A percentile compares a stretch with the other conserved stretches of the same genome.
Conservation (phyloP, 1,140 invertebrate species). For the Psilanteris sp. region DNA sequence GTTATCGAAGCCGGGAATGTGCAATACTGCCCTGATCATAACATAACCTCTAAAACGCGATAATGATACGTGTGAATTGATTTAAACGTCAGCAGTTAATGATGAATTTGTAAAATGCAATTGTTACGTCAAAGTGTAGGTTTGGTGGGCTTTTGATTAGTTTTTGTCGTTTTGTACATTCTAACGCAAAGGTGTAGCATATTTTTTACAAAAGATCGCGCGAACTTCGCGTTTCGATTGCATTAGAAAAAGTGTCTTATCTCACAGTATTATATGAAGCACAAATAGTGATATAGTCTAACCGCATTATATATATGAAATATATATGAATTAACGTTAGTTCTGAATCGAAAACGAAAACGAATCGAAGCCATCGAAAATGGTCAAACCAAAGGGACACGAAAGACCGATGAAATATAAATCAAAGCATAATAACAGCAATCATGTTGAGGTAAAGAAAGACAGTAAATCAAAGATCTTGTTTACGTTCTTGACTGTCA, state of each 20-base stretch:
- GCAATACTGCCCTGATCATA: constrained; percentile 33
- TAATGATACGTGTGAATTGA: constrained; percentile 51
- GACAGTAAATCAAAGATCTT: constrained; percentile 61
- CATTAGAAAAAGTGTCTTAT: constrained; percentile 49
- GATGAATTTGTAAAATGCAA: constrained; percentile 43
- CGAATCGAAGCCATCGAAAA: no score
- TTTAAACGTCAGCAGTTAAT: constrained; percentile 49
- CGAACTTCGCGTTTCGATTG: constrained; percentile 7
- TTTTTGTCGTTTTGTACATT: constrained; percentile 12
- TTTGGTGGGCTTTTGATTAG: constrained; percentile 13
- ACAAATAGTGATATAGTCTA: constrained; percentile 32
- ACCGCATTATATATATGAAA: constrained; percentile 30
- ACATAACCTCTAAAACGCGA: constrained; percentile 42
- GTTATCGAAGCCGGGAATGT: no score
- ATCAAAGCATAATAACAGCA: constrained; percentile 40
- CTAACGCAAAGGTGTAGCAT: background rate
- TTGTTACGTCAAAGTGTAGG: constrained; percentile 19
- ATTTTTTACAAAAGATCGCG: constrained; percentile 11
- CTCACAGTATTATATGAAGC: constrained; percentile 43
- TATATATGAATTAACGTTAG: no score
- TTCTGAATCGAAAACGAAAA: no score
- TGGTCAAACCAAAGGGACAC: constrained; percentile 50
- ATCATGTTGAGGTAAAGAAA: constrained; percentile 50
- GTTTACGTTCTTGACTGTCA: constrained; percentile 59
- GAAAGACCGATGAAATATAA: constrained; percentile 52